Evolutionary conservation across 2,888 invertebrate species (phyloP).

Genomic region (Tiliacea aurago): DNA sequence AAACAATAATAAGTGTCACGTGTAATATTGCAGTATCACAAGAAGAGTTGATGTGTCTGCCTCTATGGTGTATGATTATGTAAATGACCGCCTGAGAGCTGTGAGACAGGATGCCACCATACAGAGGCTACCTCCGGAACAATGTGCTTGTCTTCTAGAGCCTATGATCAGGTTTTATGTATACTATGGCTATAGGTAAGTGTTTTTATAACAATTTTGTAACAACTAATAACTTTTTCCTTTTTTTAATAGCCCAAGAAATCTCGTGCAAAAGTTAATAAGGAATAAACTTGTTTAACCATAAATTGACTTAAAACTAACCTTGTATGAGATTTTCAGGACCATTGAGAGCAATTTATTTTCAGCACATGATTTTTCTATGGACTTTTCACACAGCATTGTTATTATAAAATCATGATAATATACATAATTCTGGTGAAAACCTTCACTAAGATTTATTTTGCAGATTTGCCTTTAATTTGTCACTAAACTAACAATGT

Average conservation of each 20-base stretch:
- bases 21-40: conserved; percentile 74
- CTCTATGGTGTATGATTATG: conserved; percentile 92
- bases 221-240: neutral
- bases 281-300: neutral
- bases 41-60: conserved; percentile 76
- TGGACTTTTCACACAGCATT: neutral
- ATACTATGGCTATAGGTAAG: conserved; percentile 93
- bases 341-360: neutral
- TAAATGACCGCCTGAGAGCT: conserved; percentile 94
- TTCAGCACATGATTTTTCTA: neutral
- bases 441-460: neutral
- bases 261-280: neutral
- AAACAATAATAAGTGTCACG: neutral
- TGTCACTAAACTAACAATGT: neutral
- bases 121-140: conserved; percentile 90
- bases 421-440: neutral
- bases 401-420: neutral
- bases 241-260: neutral
- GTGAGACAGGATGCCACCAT: conserved; percentile 95
- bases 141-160: conserved; percentile 92
- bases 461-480: neutral
- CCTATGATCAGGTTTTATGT: conserved; percentile 94
- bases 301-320: neutral
- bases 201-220: conserved; percentile 11
- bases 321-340: neutral